Base-by-base conservation (phyloP, 2,888 invertebrate species). In the Tenodera sinensis region DNA sequence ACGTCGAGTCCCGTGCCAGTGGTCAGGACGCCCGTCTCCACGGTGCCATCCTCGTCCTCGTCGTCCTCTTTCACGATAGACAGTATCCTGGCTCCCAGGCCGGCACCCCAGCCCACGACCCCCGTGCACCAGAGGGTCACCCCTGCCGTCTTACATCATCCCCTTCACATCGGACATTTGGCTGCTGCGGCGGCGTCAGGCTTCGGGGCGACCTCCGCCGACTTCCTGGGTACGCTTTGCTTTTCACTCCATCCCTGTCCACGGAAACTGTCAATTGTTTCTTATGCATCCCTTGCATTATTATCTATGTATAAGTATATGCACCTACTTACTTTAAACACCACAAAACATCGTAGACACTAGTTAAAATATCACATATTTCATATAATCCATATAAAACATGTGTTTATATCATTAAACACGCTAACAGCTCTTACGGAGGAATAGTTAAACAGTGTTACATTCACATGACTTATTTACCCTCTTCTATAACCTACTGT, bases 61-160 rank as follows among this genome's bases (percentile, higher is more conserved):
- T 94, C 94, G 92, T 94, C 95, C 92, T 94, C 97, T 90, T 97
- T 97, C 93, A 97, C 97, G 92, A 97, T 97, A 92, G 97, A 97
- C 93, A 97, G 97, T 93, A 97, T 97, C 92, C 94, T 97, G 93
- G 97, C 97, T 86, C 97, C 97, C 88, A 94, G 96, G 89, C 95
- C 95, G 83, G 95, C 95, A 90, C 94, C 30, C 34, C 87, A 30
- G 42, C n/a, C 82, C 25, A 28, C 84, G 14, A 84, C 30, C 14
- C 25, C 84, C 6, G 47, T 85, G 81, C 88, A 89, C 27, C 90
- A 84, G 30, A 71, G 85, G 83, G 89, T 90, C 93, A 93, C 93
- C 87, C 92, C 93, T 15, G 91, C 93, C 87, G 93, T 95, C 91
- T 94, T 94, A 92, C 94, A 94, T 92, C 95, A 95, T 87, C 93